Conservation (phyloP, 2,797 vertebrate genomes). For the Malacoctenus gilli region DNA sequence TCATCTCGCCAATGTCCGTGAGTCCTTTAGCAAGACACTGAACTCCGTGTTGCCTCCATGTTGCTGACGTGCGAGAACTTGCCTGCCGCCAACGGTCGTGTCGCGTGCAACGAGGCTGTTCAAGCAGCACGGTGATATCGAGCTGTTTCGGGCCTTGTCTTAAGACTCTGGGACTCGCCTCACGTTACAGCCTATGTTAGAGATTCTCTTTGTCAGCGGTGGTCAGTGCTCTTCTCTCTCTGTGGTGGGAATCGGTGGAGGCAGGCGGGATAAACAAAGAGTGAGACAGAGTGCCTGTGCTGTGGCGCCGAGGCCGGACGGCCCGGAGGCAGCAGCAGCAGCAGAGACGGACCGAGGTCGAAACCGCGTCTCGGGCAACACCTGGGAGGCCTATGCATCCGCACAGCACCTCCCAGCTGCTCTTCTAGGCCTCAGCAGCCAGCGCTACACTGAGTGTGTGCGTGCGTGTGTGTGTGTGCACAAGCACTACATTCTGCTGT, state of each 20-base stretch:
- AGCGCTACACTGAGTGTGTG: too few relatives aligned
- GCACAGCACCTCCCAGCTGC: slow-evolving; percentile 26
- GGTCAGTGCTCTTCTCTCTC: slow-evolving; percentile 40
- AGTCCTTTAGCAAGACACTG: too few relatives aligned
- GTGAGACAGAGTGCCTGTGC: slow-evolving; percentile 30
- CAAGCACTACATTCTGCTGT: slow-evolving; percentile 26
- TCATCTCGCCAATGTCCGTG: too few relatives aligned
- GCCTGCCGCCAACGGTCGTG: too few relatives aligned
- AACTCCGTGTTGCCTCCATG: too few relatives aligned
- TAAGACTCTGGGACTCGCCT: slow-evolving; percentile 26
- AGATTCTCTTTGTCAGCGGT: slow-evolving; percentile 31
- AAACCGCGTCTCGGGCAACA: slow-evolving; percentile 57
- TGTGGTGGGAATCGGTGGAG: slow-evolving; percentile 39
- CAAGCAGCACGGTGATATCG: slow-evolving; percentile 18
- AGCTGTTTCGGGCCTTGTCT: slow-evolving; percentile 19
- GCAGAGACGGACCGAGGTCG: slow-evolving; percentile 34
- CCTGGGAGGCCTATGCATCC: slow-evolving; percentile 42
- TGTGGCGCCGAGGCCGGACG: slow-evolving; percentile 27
- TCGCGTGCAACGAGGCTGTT: too few relatives aligned
- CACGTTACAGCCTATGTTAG: slow-evolving; percentile 44
- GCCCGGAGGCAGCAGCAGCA: slow-evolving; percentile 50
- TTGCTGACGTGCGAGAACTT: too few relatives aligned
- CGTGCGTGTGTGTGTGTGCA: background rate
- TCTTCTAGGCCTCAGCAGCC: slow-evolving; percentile 25
- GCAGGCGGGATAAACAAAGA: slow-evolving; percentile 57